phyloP scores from a whole-genome alignment of 2,113 vertebrate genomes.

The Australoheros scitulus region DNA sequence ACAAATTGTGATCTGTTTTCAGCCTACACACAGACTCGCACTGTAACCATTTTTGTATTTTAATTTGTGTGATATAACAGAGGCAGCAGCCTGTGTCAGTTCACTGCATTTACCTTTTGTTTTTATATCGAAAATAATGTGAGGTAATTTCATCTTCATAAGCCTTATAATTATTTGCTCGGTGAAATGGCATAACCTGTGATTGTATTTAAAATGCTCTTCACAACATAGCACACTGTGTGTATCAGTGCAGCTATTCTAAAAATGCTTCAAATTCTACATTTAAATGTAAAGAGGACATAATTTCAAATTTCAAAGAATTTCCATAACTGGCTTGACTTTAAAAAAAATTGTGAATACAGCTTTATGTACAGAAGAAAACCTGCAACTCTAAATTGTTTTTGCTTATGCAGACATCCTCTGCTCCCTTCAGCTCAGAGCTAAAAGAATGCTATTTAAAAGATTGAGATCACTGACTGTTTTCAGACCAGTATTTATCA shows the following conservation, averaged over 20 bases:
- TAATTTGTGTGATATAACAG: slow-evolving; percentile 1
- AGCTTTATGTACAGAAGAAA: neutral
- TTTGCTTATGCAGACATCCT: neutral
- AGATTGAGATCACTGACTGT: slow-evolving; percentile 22
- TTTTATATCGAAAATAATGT: slow-evolving; percentile 13
- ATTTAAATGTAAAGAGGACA: neutral
- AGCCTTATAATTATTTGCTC: slow-evolving; percentile 15
- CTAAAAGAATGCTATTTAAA: slow-evolving; percentile 32
- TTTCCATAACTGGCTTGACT: neutral
- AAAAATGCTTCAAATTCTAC: neutral
- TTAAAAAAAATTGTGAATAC: neutral
- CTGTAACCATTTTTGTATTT: slow-evolving; percentile 6
- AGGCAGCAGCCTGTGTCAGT: neutral
- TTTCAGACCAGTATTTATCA: slow-evolving; percentile 39
- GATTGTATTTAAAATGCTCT: slow-evolving; percentile 1
- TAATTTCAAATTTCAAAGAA: neutral
- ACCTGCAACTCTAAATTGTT: neutral
- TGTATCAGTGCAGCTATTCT: neutral
- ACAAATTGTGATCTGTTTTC: slow-evolving; percentile 32
- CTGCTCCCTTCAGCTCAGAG: neutral
- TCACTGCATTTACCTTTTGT: neutral
- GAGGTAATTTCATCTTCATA: neutral
- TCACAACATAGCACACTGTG: neutral
- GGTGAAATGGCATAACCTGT: neutral
- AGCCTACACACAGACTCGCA: neutral